phyloP scores from a whole-genome alignment of 23 tunicate genomes.

The Ascidia mentula region DNA sequence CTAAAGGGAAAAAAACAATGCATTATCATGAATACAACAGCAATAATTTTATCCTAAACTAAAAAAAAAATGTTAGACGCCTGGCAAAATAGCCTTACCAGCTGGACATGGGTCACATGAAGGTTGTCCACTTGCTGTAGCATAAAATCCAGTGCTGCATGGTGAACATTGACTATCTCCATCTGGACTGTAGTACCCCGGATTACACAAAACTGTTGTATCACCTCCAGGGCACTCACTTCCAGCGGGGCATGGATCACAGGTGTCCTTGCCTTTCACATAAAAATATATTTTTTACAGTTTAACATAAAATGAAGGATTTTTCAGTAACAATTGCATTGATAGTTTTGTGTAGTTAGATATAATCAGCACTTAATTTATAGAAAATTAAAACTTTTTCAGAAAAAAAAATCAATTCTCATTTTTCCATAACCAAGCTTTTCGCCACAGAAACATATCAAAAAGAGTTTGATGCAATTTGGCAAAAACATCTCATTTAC shows the following conservation, averaged over 20 bases:
- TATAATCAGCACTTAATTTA: neutral
- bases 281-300: neutral
- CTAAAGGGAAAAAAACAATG: too few relatives aligned
- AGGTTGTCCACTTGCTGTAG: constrained; percentile 17
- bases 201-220: constrained; percentile 32
- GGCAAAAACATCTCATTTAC: too few relatives aligned
- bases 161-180: constrained; percentile 24
- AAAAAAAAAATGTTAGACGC: too few relatives aligned
- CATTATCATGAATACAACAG: too few relatives aligned
- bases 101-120: constrained; percentile 62
- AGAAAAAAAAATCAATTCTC: neutral
- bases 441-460: neutral
- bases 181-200: constrained; percentile 47
- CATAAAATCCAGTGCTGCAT: constrained; percentile 60
- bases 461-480: too few relatives aligned
- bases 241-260: constrained; percentile 76
- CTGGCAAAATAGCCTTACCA: constrained; percentile 38
- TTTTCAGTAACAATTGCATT: too few relatives aligned
- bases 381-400: neutral
- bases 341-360: too few relatives aligned
- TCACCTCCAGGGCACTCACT: constrained; percentile 62
- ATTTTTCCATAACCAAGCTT: neutral
- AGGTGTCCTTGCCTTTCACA: constrained; percentile 42
- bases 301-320: too few relatives aligned
- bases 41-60: too few relatives aligned